Percentiles rank a stretch among this genome's conserved stretches.
Conservation (phyloP, 1,140 invertebrate species). For the Carposina sasakii region DNA sequence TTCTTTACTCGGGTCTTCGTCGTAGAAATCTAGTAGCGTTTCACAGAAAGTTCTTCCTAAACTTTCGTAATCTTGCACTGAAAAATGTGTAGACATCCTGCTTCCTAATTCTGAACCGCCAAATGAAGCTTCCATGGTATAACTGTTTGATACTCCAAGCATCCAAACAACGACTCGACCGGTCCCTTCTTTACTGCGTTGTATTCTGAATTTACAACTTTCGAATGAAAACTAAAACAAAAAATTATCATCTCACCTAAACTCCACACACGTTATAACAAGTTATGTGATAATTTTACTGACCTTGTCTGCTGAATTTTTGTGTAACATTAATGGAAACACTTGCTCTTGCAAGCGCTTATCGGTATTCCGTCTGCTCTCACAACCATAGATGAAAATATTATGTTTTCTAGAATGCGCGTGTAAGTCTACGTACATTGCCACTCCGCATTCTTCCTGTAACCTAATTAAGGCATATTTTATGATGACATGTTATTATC, state of each 20-base stretch:
- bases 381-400: slow-evolving; percentile 97
- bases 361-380: slow-evolving; percentile 86
- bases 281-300: too few relatives aligned
- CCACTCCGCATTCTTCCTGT: slow-evolving; percentile 92
- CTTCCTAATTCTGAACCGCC: slow-evolving; percentile 87
- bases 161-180: slow-evolving; percentile 95
- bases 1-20: slow-evolving; percentile 90
- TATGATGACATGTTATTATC: not conserved
- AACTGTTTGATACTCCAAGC: slow-evolving; percentile 94
- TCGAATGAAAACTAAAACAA: slow-evolving; percentile 91
- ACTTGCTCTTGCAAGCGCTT: slow-evolving; percentile 89
- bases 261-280: not conserved
- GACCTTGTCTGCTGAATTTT: slow-evolving; percentile 94
- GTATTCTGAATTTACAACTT: slow-evolving; percentile 94
- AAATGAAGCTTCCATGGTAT: slow-evolving; percentile 95
- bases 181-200: slow-evolving; percentile 94
- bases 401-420: slow-evolving; percentile 96
- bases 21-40: slow-evolving; percentile 91
- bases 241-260: not conserved
- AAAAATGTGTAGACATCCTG: slow-evolving; percentile 91
- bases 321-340: slow-evolving; percentile 93
- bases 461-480: slow-evolving; percentile 71
- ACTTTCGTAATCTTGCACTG: slow-evolving; percentile 77
- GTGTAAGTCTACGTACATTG: slow-evolving; percentile 96
- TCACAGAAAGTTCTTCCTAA: slow-evolving; percentile 93